Evolutionary conservation across 2,888 invertebrate species (phyloP).

Genomic region (Eurytoma californica): DNA sequence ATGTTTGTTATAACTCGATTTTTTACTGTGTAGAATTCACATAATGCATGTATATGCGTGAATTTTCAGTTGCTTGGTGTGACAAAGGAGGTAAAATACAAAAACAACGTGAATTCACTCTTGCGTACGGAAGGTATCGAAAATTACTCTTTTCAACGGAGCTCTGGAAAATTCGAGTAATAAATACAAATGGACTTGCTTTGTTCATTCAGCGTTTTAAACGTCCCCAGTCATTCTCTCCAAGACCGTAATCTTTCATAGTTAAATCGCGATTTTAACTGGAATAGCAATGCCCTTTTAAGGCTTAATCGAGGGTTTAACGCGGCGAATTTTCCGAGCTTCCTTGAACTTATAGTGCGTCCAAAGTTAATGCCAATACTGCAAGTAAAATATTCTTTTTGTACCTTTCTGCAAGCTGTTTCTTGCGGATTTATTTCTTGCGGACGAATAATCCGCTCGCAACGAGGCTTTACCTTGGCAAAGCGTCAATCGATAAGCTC

Average conservation of each 20-base stretch:
- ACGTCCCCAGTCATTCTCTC: conserved; percentile 12
- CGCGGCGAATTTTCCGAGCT: conserved; percentile 23
- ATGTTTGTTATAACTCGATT: neutral
- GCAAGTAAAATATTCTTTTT: conserved; percentile 33
- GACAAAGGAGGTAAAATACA: conserved; percentile 41
- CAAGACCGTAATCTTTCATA: neutral
- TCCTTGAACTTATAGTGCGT: conserved; percentile 37
- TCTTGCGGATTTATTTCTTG: neutral
- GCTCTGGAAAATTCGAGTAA: conserved; percentile 39
- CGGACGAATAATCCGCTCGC: too few relatives aligned
- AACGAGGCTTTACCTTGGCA: too few relatives aligned
- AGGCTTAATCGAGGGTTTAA: neutral
- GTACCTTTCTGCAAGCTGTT: conserved; percentile 18
- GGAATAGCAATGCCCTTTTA: neutral
- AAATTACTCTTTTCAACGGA: conserved; percentile 37
- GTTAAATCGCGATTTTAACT: too few relatives aligned
- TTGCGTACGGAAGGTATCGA: conserved; percentile 44
- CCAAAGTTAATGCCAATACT: conserved; percentile 48
- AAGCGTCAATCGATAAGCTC: neutral
- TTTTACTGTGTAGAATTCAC: conserved; percentile 8
- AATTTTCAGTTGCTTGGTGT: conserved; percentile 49
- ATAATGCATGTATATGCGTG: conserved; percentile 45
- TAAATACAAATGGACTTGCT: conserved; percentile 33
- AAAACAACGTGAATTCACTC: conserved; percentile 50
- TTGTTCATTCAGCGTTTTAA: neutral